Evolutionary conservation across 1,140 invertebrate genomes (phyloP), one percentile per base, ranked within the genome.

Genomic region (Pemphigus obesinymphae): DNA sequence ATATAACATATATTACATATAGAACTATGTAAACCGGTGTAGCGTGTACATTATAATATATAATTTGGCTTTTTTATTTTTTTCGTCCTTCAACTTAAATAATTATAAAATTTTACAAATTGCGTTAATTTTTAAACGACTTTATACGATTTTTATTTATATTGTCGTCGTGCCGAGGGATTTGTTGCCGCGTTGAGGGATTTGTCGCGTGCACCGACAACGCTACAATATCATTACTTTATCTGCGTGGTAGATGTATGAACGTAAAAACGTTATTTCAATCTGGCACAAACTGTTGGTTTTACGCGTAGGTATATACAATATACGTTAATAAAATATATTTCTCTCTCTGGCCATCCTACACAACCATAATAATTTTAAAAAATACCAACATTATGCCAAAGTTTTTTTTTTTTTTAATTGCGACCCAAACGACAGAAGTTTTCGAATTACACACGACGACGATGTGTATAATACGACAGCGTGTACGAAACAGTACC

Each of bases 371-470:
- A 10, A 43, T 70, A 70, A 70, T 70, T n/a, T 70, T 17, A 23
- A 68, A 26, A 40, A 11, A 70, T 17, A 68, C n/a, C 4, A 34
- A n/a, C 20, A 66, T 34, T 66, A 43, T 26, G 37, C 23, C 3
- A 70, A 70, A 45, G 68, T 73, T 48, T 73, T 72, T 29, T 45
- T 31, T 43, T 11, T 1, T 15, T 34, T 50, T 73, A 50, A 48
- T 73, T 50, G 70, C 45, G 29, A 11, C 26, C 0, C 29, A 72
- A 72, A 72, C 43, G 43, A 5, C n/a, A 20, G 26, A 50, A 73
- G 70, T 73, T 73, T 73, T 68, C 31, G 13, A 58, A 55, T 66
- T 72, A n/a, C 20, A 37, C 63, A 34, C 63, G 34, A 40, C 66
- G n/a, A 31, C 15, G 17, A 2, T n/a, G 15, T 23, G 15, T n/a